phyloP scores from a whole-genome alignment of 1,140 invertebrate species.

The Cryptotermes secundus region DNA sequence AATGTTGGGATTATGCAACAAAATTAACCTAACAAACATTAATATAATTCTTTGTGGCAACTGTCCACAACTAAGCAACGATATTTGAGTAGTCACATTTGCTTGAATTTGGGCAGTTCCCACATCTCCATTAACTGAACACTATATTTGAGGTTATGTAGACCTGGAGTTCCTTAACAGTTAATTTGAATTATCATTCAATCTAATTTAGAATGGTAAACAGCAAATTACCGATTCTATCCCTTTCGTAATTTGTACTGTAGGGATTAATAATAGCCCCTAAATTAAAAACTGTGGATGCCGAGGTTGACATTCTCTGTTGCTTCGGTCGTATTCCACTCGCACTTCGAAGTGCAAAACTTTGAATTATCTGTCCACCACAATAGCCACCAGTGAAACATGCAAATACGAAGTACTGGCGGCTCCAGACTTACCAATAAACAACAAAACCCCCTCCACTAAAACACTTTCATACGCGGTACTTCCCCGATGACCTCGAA shows the following conservation, averaged over 20 bases:
- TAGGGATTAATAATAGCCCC: background rate
- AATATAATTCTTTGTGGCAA: no score
- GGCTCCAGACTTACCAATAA: background rate
- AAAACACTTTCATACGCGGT: background rate
- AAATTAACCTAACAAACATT: no score
- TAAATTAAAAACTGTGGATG: background rate
- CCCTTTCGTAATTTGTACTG: background rate
- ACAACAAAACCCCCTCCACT: background rate
- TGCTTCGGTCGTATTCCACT: background rate
- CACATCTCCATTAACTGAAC: background rate
- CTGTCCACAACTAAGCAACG: no score
- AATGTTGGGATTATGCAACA: background rate
- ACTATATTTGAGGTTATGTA: background rate
- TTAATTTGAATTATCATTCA: no score
- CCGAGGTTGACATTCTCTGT: background rate
- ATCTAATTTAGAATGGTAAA: background rate
- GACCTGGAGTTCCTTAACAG: background rate
- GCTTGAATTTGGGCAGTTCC: no score
- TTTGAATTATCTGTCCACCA: no score
- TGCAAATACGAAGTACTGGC: background rate
- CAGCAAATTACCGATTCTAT: background rate
- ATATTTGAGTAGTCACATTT: no score
- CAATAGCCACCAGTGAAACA: background rate
- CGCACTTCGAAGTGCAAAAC: no score
- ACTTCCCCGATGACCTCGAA: conserved; percentile 1